A percentile compares a stretch with the other conserved stretches of the same genome.
Conservation (phyloP, 2,888 invertebrate species). For the Elegia similella region DNA sequence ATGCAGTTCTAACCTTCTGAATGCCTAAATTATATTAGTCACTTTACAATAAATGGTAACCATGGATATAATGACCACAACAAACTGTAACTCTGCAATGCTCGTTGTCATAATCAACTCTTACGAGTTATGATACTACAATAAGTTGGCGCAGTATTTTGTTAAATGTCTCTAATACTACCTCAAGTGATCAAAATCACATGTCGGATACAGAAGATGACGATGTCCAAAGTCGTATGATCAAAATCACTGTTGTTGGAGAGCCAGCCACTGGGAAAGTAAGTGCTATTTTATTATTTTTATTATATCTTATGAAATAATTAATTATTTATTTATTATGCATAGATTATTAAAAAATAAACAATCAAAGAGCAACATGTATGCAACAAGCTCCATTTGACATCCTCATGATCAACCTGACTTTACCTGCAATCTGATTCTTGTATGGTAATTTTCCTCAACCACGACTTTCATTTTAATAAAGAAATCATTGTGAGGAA, state of each 20-base stretch:
- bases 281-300: conserved; percentile 50
- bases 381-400: too few species aligned
- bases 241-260: conserved; percentile 91
- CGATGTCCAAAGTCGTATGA: conserved; percentile 79
- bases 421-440: too few species aligned
- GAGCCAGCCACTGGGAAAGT: conserved; percentile 93
- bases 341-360: not conserved
- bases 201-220: conserved; percentile 88
- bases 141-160: not conserved
- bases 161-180: conserved; percentile 25
- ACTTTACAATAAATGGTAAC: conserved; percentile 31
- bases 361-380: too few species aligned
- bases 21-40: not conserved
- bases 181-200: conserved; percentile 20
- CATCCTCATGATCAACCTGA: too few species aligned
- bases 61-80: conserved; percentile 39
- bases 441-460: too few species aligned
- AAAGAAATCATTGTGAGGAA: too few species aligned
- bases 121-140: not conserved
- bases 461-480: too few species aligned
- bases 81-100: conserved; percentile 20
- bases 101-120: not conserved
- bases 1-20: not conserved
- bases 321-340: too few species aligned
- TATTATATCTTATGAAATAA: not conserved